These are phyloP conservation scores for Perca flavescens DNA, from an alignment of 2,113 vertebrate genomes.

Conservation along the genomic window DNA sequence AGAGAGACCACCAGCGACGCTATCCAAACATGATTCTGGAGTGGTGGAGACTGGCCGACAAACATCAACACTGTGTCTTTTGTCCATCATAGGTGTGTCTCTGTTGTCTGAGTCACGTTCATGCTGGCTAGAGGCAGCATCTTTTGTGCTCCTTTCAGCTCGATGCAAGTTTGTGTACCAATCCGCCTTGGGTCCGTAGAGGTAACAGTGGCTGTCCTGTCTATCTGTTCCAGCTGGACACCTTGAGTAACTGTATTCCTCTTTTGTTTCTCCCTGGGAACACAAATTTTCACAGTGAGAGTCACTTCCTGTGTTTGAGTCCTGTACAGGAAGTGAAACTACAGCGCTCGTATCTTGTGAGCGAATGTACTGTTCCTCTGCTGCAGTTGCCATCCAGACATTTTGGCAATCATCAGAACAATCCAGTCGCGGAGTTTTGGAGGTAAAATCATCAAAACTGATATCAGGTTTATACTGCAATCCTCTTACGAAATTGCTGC, in stretches of 20 bases:
- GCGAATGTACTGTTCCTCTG: neutral
- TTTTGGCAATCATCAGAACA: conserved; percentile 14
- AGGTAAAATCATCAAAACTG: conserved; percentile 6
- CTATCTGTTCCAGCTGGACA: conserved; percentile 1
- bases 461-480: conserved; percentile 15
- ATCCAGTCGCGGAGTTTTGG: conserved; percentile 20
- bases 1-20: neutral
- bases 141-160: conserved; percentile 15
- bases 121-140: neutral
- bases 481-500: neutral
- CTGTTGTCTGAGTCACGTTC: conserved; percentile 1
- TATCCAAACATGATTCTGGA: neutral
- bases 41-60: neutral
- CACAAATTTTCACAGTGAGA: neutral
- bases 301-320: conserved; percentile 15
- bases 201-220: neutral
- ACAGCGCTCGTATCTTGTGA: neutral
- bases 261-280: conserved; percentile 28
- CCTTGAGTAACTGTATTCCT: conserved; percentile 28
- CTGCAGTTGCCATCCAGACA: neutral
- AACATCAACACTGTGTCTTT: neutral
- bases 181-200: neutral
- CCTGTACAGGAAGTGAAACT: conserved; percentile 17
- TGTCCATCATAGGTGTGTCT: neutral
- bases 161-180: neutral